Percentiles rank a stretch among this genome's conserved stretches.
phyloP scores from a whole-genome alignment of 1,140 invertebrate species.

The Diabrotica undecimpunctata region DNA sequence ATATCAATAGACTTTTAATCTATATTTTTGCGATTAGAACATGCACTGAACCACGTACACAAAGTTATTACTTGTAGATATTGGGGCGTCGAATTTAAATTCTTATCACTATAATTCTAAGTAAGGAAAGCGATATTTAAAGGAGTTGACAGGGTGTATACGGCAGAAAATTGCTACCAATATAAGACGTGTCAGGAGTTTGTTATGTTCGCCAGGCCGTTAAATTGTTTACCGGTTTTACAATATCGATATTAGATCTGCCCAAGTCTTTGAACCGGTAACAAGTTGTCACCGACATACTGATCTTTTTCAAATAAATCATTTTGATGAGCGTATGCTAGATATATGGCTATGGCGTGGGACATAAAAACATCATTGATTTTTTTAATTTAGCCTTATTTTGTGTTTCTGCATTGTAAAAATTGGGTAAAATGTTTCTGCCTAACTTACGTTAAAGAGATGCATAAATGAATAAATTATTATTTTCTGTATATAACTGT shows the following conservation, averaged over 20 bases:
- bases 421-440: too few relatives aligned
- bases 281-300: too few relatives aligned
- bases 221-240: not conserved
- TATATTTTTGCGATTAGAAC: not conserved
- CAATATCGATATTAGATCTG: constrained; percentile 1
- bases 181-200: constrained; percentile 2
- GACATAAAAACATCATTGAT: too few relatives aligned
- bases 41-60: not conserved
- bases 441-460: too few relatives aligned
- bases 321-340: too few relatives aligned
- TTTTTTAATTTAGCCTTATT: too few relatives aligned
- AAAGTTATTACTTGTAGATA: not conserved
- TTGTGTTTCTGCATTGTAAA: too few relatives aligned
- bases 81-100: not conserved
- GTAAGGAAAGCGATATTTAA: constrained; percentile 2
- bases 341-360: too few relatives aligned
- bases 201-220: not conserved
- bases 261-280: not conserved
- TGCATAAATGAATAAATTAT: too few relatives aligned
- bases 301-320: too few relatives aligned
- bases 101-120: not conserved
- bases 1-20: too few relatives aligned
- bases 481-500: too few relatives aligned
- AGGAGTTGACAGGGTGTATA: constrained; percentile 1
- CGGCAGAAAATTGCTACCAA: not conserved